Percentiles rank a stretch among this genome's conserved stretches.
These are phyloP conservation scores for Potamarius usumacintae DNA, from an alignment of 2,113 vertebrate genomes.

Conservation along the genomic window DNA sequence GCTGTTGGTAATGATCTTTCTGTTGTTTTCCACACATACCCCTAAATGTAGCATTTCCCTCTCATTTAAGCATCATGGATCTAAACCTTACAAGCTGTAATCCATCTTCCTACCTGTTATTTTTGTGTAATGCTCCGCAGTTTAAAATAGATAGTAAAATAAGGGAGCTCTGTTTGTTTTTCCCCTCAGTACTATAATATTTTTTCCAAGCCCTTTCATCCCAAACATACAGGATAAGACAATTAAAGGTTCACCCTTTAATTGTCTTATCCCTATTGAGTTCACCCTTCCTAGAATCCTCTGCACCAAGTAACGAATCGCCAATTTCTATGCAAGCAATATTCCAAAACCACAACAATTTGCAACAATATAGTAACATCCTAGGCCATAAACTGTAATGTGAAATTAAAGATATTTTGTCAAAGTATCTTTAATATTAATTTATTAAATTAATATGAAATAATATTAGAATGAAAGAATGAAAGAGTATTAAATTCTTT, in stretches of 20 bases:
- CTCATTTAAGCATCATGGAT: not conserved
- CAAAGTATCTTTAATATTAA: too few relatives aligned
- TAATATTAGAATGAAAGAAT: too few relatives aligned
- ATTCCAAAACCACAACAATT: too few relatives aligned
- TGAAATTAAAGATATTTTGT: too few relatives aligned
- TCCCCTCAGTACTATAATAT: conserved; percentile 45
- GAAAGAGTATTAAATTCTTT: too few relatives aligned
- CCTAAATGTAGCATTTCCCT: not conserved
- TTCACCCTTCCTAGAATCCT: too few relatives aligned
- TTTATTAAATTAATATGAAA: too few relatives aligned
- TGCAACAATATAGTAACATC: too few relatives aligned
- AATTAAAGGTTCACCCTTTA: conserved; percentile 40
- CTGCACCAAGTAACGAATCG: too few relatives aligned
- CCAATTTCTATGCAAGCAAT: too few relatives aligned
- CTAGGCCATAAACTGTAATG: too few relatives aligned
- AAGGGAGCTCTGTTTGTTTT: conserved; percentile 38
- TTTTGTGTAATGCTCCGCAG: not conserved
- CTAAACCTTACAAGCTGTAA: not conserved
- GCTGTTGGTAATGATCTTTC: not conserved
- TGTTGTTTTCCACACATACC: not conserved
- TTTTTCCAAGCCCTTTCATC: conserved; percentile 46
- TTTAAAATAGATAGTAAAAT: conserved; percentile 3
- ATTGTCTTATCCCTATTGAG: too few relatives aligned
- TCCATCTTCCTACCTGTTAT: not conserved
- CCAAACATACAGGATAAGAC: conserved; percentile 54